phyloP scores from a whole-genome alignment of 2,888 invertebrate genomes.

The Tipula unca region DNA sequence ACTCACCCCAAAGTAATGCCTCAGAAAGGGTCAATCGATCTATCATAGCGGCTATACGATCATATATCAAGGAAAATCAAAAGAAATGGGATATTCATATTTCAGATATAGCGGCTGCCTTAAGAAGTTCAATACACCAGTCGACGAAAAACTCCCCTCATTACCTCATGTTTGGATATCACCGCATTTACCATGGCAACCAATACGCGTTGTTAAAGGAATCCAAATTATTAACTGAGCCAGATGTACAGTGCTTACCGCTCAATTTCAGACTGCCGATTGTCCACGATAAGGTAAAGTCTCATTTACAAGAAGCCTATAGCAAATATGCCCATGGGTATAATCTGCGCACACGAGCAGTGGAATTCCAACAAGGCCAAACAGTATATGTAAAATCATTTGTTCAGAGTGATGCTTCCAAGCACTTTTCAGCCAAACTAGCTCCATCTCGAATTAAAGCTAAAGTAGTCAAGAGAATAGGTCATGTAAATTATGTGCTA shows the following conservation, averaged over 20 bases:
- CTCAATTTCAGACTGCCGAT: neutral
- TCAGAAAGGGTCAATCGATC: neutral
- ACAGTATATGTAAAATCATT: neutral
- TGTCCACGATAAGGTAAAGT: neutral
- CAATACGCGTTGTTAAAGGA: neutral
- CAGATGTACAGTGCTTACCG: neutral
- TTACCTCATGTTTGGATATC: neutral
- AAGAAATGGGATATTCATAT: neutral
- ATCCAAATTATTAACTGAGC: neutral
- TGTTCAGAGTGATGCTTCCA: neutral
- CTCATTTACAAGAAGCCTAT: neutral
- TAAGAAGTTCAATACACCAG: neutral
- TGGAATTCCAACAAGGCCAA: neutral
- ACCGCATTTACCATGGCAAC: neutral
- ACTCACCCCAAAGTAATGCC: too few relatives aligned
- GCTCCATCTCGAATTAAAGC: neutral
- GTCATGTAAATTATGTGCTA: neutral
- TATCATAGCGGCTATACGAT: neutral
- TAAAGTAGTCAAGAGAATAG: neutral
- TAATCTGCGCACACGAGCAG: neutral
- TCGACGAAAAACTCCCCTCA: neutral
- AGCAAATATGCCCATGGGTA: neutral
- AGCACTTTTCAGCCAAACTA: neutral
- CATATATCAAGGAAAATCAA: neutral
- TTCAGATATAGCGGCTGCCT: neutral